A percentile compares a stretch with the other conserved stretches of the same genome.
Conservation (phyloP, 2,113 vertebrate species). For the Myotis davidii region DNA sequence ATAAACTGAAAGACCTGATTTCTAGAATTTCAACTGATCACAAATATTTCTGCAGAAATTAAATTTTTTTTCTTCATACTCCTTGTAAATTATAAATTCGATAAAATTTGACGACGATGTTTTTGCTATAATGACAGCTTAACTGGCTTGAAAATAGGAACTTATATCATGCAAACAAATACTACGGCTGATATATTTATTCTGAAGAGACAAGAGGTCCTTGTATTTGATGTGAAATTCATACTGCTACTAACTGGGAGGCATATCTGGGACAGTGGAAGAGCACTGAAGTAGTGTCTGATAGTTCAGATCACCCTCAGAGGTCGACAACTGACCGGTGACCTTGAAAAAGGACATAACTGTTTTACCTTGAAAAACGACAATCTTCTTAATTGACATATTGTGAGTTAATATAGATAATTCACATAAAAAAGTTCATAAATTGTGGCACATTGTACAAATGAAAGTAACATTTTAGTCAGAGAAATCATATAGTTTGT, state of each 20-base stretch:
- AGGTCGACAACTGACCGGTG: not conserved
- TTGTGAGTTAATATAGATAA: not conserved
- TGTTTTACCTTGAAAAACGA: not conserved
- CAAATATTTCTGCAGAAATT: not conserved
- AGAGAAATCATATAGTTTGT: not conserved
- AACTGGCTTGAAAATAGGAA: not conserved
- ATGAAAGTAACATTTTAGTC: not conserved
- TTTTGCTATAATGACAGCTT: not conserved
- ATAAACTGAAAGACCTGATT: not conserved
- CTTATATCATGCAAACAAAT: not conserved
- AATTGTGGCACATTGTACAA: not conserved
- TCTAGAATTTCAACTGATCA: conserved; percentile 9
- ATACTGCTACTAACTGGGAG: not conserved
- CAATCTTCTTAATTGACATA: not conserved
- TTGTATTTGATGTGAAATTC: not conserved
- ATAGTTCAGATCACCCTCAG: not conserved
- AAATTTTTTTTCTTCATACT: not conserved
- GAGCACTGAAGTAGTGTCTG: not conserved
- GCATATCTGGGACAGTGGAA: not conserved
- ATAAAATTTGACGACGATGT: not conserved
- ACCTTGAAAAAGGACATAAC: not conserved
- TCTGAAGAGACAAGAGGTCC: not conserved
- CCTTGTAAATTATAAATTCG: not conserved
- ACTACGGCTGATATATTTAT: not conserved
- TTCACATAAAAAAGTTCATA: not conserved